Evolutionary conservation across 2,888 invertebrate genomes (phyloP).

Genomic region (Chymomyza procnemis): DNA sequence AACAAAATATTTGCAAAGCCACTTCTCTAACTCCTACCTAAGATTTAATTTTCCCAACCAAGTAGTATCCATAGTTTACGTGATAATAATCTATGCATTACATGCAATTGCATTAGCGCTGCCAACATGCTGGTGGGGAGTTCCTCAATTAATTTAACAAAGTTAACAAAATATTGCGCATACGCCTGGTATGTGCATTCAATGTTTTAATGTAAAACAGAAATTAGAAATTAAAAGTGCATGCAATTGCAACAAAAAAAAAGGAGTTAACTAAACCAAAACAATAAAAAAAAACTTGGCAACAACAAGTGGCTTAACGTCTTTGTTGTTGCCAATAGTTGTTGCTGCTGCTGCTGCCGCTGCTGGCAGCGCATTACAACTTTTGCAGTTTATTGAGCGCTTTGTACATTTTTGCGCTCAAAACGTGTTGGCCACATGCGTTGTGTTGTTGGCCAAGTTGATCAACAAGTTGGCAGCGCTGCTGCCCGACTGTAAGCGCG

Average conservation of each 20-base stretch:
- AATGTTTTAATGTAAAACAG: constrained; percentile 53
- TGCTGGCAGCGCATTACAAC: constrained; percentile 19
- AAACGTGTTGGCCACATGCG: constrained; percentile 48
- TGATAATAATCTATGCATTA: no score
- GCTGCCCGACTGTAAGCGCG: neutral
- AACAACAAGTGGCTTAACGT: constrained; percentile 35
- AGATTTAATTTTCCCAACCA: no score
- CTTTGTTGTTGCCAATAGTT: neutral
- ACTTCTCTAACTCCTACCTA: no score
- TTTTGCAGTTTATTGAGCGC: constrained; percentile 64
- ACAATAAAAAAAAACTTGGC: neutral
- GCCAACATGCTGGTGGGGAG: no score
- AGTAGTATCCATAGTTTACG: no score
- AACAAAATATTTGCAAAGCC: no score
- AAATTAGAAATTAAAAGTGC: constrained; percentile 59
- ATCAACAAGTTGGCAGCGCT: neutral
- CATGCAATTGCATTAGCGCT: no score
- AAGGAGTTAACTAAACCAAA: constrained; percentile 17
- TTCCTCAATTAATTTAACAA: neutral
- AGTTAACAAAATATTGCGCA: constrained; percentile 24
- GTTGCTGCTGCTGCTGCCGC: constrained; percentile 10
- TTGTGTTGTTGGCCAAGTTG: constrained; percentile 3
- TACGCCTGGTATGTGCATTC: constrained; percentile 27
- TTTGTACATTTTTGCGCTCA: constrained; percentile 48
- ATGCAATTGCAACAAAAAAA: constrained; percentile 48